These are phyloP conservation scores for Malacoraja senta DNA, from an alignment of 2,797 vertebrate genomes.

Conservation along the genomic window DNA sequence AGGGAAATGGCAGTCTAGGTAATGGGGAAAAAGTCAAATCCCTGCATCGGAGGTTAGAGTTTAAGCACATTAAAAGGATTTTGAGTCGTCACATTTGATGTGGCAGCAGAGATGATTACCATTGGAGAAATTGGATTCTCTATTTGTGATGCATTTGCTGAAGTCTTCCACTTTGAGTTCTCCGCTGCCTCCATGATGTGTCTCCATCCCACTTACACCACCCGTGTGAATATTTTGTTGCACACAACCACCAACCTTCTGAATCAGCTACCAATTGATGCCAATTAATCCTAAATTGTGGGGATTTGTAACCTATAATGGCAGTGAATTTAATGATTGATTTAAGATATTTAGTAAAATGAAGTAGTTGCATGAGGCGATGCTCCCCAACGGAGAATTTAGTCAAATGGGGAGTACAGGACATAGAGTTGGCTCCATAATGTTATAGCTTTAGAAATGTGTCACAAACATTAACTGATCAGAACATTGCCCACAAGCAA, in stretches of 20 bases:
- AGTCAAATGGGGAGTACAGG: neutral
- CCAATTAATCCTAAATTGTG: neutral
- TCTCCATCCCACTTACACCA: neutral
- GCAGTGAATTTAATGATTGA: neutral
- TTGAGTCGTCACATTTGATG: neutral
- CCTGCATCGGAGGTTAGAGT: neutral
- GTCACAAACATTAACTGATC: neutral
- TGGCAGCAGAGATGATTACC: neutral
- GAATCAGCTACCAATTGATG: neutral
- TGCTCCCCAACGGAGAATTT: neutral
- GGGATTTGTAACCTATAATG: neutral
- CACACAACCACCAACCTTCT: neutral
- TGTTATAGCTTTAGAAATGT: neutral
- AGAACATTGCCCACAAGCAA: neutral
- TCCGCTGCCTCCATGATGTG: neutral
- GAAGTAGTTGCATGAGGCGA: neutral
- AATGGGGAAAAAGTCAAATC: neutral
- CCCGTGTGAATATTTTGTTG: neutral
- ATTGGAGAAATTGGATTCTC: neutral
- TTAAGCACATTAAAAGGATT: neutral
- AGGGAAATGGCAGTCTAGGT: neutral
- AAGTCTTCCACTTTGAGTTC: neutral
- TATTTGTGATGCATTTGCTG: neutral
- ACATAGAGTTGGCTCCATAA: neutral
- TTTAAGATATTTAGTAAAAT: slow-evolving; percentile 18